phyloP scores from a whole-genome alignment of 2,888 invertebrate genomes.

The Electrophaes corylata region DNA sequence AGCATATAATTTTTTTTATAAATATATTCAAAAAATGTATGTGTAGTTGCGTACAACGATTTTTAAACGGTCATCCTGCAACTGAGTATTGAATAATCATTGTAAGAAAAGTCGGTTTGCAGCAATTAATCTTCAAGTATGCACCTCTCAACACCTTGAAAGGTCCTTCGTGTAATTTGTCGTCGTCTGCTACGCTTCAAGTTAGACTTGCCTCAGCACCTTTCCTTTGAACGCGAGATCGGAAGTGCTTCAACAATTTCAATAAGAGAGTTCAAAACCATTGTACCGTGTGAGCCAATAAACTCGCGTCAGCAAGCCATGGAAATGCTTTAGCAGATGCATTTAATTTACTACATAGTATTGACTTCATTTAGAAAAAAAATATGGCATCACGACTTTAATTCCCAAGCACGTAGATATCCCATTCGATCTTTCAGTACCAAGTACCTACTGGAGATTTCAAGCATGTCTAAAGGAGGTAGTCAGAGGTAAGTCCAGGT shows the following conservation, averaged over 20 bases:
- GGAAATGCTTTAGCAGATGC: not conserved
- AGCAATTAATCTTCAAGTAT: conserved; percentile 2
- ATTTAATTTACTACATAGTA: not conserved
- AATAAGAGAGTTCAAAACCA: conserved; percentile 13
- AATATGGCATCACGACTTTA: no score
- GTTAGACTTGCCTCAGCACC: conserved; percentile 10
- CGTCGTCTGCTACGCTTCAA: conserved; percentile 10
- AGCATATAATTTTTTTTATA: no score
- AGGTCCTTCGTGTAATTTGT: conserved; percentile 17
- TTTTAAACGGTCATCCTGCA: no score
- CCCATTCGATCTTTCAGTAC: no score
- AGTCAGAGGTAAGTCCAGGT: no score
- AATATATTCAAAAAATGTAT: no score
- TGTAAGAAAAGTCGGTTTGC: not conserved
- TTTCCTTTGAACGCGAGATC: conserved; percentile 22
- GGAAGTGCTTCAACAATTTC: conserved; percentile 26
- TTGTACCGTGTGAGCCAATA: conserved; percentile 4
- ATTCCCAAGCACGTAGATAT: no score
- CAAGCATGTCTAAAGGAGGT: no score
- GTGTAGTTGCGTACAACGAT: no score
- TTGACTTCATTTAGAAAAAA: not conserved
- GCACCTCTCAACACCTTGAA: not conserved
- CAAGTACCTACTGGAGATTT: no score
- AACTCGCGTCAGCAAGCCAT: not conserved
- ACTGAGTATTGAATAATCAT: no score